These are phyloP conservation scores for Archivesica marissinica DNA, from an alignment of 1,140 invertebrate genomes.

Conservation along the genomic window DNA sequence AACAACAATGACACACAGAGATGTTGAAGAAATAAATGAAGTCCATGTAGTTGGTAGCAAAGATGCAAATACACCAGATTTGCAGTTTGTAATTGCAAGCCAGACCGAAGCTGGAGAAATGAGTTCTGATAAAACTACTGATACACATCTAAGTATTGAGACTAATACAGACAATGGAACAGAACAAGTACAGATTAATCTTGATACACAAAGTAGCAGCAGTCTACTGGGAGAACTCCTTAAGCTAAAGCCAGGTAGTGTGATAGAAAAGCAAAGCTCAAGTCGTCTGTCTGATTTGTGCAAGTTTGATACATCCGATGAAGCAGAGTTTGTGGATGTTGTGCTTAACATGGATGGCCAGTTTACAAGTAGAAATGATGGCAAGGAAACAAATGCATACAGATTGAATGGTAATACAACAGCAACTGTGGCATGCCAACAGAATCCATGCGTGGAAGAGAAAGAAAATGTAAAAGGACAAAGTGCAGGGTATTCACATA, in stretches of 20 bases:
- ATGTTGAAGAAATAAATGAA: too few species aligned
- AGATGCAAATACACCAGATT: too few species aligned
- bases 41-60: too few species aligned
- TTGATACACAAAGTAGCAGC: background rate
- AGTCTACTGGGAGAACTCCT: constrained; percentile 16
- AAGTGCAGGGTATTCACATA: too few species aligned
- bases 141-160: constrained; percentile 2
- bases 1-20: too few species aligned
- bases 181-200: constrained; percentile 25
- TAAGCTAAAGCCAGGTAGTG: constrained; percentile 39
- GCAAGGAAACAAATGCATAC: background rate
- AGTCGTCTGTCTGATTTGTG: background rate
- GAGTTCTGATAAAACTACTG: background rate
- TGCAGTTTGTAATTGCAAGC: too few species aligned
- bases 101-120: background rate
- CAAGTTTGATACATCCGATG: background rate
- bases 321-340: background rate
- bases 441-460: background rate
- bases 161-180: background rate
- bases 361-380: background rate
- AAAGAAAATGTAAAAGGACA: too few species aligned
- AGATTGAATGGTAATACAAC: background rate
- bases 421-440: background rate
- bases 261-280: background rate
- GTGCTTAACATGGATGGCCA: background rate